Evolutionary conservation across 2,797 vertebrate genomes (phyloP).

Genomic region (Aphelocoma californica): DNA sequence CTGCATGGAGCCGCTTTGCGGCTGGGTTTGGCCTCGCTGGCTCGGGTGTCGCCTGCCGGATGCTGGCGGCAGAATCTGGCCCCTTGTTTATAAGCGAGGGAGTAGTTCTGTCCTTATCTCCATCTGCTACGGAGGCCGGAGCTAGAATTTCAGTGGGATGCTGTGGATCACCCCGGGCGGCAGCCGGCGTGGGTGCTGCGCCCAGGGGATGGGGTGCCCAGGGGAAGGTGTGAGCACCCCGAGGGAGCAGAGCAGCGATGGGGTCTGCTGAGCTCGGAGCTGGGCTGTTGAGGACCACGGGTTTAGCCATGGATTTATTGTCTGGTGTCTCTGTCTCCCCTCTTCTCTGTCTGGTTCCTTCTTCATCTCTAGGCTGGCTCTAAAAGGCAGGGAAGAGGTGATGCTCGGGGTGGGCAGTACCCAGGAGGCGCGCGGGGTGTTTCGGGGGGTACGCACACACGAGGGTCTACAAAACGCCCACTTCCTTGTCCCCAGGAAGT

Average conservation of each 20-base stretch:
- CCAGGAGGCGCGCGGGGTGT: neutral
- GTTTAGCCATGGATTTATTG: neutral
- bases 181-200: neutral
- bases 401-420: neutral
- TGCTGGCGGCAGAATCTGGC: constrained; percentile 41
- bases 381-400: neutral
- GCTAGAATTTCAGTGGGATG: constrained; percentile 43
- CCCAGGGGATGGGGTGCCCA: neutral
- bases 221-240: neutral
- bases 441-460: fast-evolving
- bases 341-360: neutral
- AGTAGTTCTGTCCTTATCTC: constrained; percentile 56
- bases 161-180: neutral
- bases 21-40: neutral
- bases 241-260: fast-evolving
- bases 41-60: neutral
- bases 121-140: constrained; percentile 11
- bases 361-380: neutral
- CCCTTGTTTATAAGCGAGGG: constrained; percentile 39
- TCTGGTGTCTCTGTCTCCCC: neutral
- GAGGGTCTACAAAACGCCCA: neutral
- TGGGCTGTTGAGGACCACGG: neutral
- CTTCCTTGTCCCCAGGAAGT: neutral
- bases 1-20: neutral
- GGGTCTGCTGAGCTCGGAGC: neutral